Conservation (phyloP, 1,140 invertebrate species). For the Limonius californicus region DNA sequence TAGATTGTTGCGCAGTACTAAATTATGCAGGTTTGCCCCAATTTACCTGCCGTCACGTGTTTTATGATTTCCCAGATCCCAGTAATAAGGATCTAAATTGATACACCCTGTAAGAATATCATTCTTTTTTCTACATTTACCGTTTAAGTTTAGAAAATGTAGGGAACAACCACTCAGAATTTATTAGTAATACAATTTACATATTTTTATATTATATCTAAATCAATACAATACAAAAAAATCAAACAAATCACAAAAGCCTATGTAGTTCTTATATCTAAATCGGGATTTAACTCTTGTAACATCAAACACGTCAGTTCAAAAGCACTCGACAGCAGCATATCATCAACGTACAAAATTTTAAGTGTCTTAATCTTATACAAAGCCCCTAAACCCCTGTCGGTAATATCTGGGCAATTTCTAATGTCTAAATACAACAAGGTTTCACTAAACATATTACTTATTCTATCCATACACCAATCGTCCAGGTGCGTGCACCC, state of each 20-base stretch:
- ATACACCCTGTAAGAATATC: too few relatives aligned
- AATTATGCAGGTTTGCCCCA: too few relatives aligned
- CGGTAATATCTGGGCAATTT: constrained; percentile 61
- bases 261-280: constrained; percentile 40
- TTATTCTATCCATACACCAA: constrained; percentile 69
- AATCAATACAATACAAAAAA: background rate
- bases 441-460: constrained; percentile 52
- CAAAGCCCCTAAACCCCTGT: constrained; percentile 61
- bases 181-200: too few relatives aligned
- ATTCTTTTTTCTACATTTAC: too few relatives aligned
- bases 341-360: constrained; percentile 52
- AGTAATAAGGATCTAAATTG: too few relatives aligned
- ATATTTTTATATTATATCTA: background rate
- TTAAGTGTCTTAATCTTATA: constrained; percentile 58
- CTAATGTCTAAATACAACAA: constrained; percentile 73
- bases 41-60: too few relatives aligned
- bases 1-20: too few relatives aligned
- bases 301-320: constrained; percentile 58
- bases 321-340: constrained; percentile 49
- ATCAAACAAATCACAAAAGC: background rate
- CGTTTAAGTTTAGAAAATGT: too few relatives aligned
- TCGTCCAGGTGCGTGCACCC: constrained; percentile 66
- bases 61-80: too few relatives aligned
- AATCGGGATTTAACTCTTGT: constrained; percentile 48
- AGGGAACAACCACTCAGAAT: too few relatives aligned